These are phyloP conservation scores for Thymallus thymallus DNA, from an alignment of 2,113 vertebrate genomes.

Conservation along the genomic window DNA sequence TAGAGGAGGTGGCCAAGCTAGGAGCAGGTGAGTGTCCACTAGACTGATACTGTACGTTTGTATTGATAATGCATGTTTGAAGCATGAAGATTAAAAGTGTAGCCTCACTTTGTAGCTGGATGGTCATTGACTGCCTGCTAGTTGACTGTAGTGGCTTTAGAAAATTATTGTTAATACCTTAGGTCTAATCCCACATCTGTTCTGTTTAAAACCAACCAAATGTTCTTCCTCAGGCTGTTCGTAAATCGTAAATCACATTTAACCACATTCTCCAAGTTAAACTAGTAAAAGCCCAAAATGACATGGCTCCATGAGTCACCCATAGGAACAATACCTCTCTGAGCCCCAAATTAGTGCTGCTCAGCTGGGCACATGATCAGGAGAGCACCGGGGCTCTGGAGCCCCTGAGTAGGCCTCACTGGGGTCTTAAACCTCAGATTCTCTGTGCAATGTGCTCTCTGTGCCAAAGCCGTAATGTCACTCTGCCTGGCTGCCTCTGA, in stretches of 20 bases:
- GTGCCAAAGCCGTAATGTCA: background rate
- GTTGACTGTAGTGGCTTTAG: no score
- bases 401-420: background rate
- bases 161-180: no score
- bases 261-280: constrained; percentile 7
- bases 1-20: constrained; percentile 84
- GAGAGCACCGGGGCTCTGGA: background rate
- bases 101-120: background rate
- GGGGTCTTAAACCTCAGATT: constrained; percentile 8
- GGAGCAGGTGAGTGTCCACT: constrained; percentile 70
- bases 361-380: constrained; percentile 14
- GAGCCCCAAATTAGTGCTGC: constrained; percentile 24
- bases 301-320: constrained; percentile 14
- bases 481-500: constrained; percentile 1
- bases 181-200: constrained; percentile 21
- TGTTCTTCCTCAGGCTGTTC: background rate
- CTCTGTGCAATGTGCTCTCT: background rate
- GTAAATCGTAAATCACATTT: constrained; percentile 22
- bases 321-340: constrained; percentile 22
- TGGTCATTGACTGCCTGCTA: no score
- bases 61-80: background rate
- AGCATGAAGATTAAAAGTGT: background rate
- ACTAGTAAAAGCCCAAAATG: background rate
- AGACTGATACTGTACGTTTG: no score
- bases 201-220: background rate